Evolutionary conservation across 1,140 invertebrate species (phyloP), one percentile per base, ranked within the genome.

Genomic region (Eufriesea mexicana): DNA sequence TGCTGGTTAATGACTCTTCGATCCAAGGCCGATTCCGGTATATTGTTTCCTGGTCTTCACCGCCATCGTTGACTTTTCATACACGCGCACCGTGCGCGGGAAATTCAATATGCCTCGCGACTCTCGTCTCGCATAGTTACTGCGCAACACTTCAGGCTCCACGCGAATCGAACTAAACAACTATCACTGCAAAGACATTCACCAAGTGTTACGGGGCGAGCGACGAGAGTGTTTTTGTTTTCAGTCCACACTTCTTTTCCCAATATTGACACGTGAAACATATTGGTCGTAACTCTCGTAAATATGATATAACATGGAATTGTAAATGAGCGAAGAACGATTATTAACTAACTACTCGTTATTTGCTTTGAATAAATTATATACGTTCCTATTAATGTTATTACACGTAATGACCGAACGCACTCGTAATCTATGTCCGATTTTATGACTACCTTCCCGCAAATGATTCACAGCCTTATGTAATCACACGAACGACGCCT

Each of bases 1-100:
- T 84, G 96, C 95, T 89, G 96, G 96, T 95, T 97, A 97, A 91
- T 95, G 95, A 75, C 86, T 78, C 81, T 90, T 91, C 49, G 86
- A 85, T 68, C 93, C 93, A 61, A 91, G 86, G 84, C 28, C 81
- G 73, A 80, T 70, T 49, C 86, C 86, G 66, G 25, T 23, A 57
- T 91, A 88, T 73, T 91, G 91, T 87, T 93, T 94, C 80, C 91
- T 89, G 76, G 92, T 94, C 83, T 94, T 94, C 93, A 93, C 94
- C 77, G 93, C 94, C 93, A 94, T 94, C 64, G 77, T 86, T 66
- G 49, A 54, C 42, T 5, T n/a, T 35, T 66, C 9, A 23, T 9
- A 59, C 80, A 83, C 81, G 81, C 71, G 66, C 51, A 57, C 51
- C 25, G 18, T n/a, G 67, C 73, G 67, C 81, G 79, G 72, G 72